Evolutionary conservation across 37 sponge, comb jelly and placozoan species (phyloP), one percentile per base, ranked within the genome.

Genomic region (Oscarella lobularis): DNA sequence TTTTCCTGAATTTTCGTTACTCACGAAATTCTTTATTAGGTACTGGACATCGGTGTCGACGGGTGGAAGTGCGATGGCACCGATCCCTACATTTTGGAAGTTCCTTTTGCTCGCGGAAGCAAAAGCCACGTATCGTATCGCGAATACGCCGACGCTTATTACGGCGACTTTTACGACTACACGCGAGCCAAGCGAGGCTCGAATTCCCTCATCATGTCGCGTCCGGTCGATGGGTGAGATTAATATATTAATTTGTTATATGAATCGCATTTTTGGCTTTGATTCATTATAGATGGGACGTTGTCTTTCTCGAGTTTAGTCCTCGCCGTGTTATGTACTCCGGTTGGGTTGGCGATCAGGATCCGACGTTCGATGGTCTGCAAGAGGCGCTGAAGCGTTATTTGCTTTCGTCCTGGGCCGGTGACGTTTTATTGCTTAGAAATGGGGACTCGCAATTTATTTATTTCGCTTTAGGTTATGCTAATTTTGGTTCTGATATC

Each of bases 21-120:
- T 30, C 35, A 29, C 71, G 4, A 4, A 30, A 29, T 32, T 36
- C 38, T 29, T 1, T 33, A 31, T 5, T 39, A 89, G 89, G 89
- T 67, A 3, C 67, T 90, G 2, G 31, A 38, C 2, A 39, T 73
- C 39, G 87, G 80, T 34, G 86, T 90, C 38, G 90, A 90, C 78
- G 90, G 90, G 2, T 90, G 90, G 90, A 90, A 90, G 72, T 90
- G 90, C 81, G 90, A 90, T 77, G 90, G 86, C 9, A 90, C 90
- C 3, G 90, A 90, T 37, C 86, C 86, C 36, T 90, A 90, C 71
- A 77, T 86, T 31, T 38, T 86, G 54, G 81, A 85, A 66, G 38
- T 86, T 32, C 41, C 81, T 0, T 65, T 79, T 3, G 67, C 90
- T 3, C 39, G 36, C 27, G 90, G 90, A 5, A 73, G 83, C 20